Evolutionary conservation across 2,888 invertebrate genomes (phyloP).

Genomic region (Theristus sp.): DNA sequence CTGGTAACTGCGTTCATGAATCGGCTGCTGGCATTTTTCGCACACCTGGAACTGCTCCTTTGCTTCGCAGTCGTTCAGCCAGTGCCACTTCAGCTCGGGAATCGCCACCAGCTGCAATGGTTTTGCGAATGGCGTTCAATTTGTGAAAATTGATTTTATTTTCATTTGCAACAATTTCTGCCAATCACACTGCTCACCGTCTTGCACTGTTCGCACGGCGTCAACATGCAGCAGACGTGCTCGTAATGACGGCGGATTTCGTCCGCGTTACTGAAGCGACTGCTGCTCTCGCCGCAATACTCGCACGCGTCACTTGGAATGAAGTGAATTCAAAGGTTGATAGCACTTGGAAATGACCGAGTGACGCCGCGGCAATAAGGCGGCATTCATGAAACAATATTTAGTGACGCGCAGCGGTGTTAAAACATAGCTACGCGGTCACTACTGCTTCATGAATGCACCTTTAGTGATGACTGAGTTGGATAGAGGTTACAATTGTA

Average conservation of each 20-base stretch:
- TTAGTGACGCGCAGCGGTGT: too few relatives aligned
- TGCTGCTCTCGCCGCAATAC: neutral
- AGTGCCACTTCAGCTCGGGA: neutral
- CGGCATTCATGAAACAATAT: too few relatives aligned
- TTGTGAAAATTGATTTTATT: neutral
- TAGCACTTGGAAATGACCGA: too few relatives aligned
- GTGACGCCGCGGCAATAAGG: too few relatives aligned
- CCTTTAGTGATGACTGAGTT: too few relatives aligned
- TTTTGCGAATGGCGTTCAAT: too few relatives aligned
- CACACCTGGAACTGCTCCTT: neutral
- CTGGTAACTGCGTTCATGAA: neutral
- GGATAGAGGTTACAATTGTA: too few relatives aligned
- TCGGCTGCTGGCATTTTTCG: neutral
- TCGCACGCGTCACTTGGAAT: neutral
- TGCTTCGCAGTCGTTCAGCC: neutral
- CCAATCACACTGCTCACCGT: neutral
- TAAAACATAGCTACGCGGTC: too few relatives aligned
- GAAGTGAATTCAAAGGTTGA: too few relatives aligned
- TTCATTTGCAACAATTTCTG: neutral
- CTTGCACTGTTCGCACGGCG: neutral
- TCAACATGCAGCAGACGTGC: neutral
- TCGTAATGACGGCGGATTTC: neutral
- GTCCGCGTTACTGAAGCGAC: neutral
- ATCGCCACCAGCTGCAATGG: neutral
- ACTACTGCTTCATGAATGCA: too few relatives aligned